Evolutionary conservation across 2,797 vertebrate genomes (phyloP).

Genomic region (Gymnopithys bicolor): DNA sequence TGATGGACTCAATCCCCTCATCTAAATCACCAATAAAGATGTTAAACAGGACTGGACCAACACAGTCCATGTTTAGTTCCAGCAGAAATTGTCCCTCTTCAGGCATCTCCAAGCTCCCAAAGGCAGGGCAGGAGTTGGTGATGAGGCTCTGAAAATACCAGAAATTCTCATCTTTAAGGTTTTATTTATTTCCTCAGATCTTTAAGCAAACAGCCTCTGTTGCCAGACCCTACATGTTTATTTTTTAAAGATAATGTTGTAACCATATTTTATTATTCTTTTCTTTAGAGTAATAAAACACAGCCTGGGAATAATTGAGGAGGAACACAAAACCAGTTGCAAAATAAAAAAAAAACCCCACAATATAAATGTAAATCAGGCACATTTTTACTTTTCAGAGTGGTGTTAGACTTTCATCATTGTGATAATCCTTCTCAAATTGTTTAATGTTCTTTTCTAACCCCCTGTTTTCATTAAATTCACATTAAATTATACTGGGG

Average conservation of each 20-base stretch:
- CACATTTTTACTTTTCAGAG: neutral
- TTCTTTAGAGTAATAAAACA: neutral
- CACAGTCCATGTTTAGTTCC: rapidly evolving
- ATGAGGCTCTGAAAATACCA: neutral
- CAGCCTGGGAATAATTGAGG: neutral
- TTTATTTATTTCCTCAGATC: neutral
- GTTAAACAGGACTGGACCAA: too few species aligned
- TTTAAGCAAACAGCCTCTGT: neutral
- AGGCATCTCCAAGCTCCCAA: neutral
- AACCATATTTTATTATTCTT: neutral
- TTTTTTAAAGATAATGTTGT: neutral
- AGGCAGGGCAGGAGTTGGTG: neutral
- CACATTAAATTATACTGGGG: neutral
- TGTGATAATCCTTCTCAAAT: slow-evolving; percentile 42
- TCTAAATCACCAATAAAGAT: too few species aligned
- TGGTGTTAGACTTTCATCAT: slow-evolving; percentile 14
- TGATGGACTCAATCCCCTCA: too few species aligned
- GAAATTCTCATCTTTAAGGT: neutral
- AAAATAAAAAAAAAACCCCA: neutral
- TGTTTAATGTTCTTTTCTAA: slow-evolving; percentile 45
- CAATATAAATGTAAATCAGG: slow-evolving; percentile 49
- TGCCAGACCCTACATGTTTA: neutral
- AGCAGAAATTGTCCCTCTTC: neutral
- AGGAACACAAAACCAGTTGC: neutral
- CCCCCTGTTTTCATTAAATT: neutral